These are phyloP conservation scores for Grapholita molesta DNA, from an alignment of 1,140 invertebrate genomes.

Conservation along the genomic window DNA sequence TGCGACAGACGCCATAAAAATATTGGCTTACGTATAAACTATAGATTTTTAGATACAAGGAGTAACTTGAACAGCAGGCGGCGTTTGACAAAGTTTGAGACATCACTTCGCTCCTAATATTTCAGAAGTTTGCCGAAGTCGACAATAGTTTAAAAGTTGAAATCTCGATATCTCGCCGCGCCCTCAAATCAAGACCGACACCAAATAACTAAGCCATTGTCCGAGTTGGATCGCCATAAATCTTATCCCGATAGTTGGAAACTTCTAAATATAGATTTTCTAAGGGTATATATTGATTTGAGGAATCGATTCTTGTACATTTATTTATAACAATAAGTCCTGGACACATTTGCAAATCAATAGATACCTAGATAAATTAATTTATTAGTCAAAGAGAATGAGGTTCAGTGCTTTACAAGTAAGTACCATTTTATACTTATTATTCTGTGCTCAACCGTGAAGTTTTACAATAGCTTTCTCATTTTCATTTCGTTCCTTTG, in stretches of 20 bases:
- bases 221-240: constrained; percentile 35
- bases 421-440: too few species aligned
- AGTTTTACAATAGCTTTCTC: neutral
- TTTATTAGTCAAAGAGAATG: too few species aligned
- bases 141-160: constrained; percentile 15
- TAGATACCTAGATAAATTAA: too few species aligned
- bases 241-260: constrained; percentile 27
- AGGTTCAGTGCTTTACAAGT: too few species aligned
- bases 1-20: neutral
- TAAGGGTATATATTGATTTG: constrained; percentile 18
- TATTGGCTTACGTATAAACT: neutral
- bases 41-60: neutral
- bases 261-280: constrained; percentile 31
- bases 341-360: too few species aligned
- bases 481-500: neutral
- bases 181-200: constrained; percentile 34
- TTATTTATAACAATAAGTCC: neutral
- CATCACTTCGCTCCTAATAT: neutral
- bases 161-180: constrained; percentile 12
- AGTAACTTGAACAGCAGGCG: neutral
- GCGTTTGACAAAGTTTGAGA: neutral
- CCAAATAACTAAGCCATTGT: constrained; percentile 36
- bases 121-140: constrained; percentile 1
- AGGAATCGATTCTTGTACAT: neutral
- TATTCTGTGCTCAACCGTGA: neutral